These are phyloP conservation scores for Neotoxoptera formosana DNA, from an alignment of 1,140 invertebrate species.

Conservation along the genomic window DNA sequence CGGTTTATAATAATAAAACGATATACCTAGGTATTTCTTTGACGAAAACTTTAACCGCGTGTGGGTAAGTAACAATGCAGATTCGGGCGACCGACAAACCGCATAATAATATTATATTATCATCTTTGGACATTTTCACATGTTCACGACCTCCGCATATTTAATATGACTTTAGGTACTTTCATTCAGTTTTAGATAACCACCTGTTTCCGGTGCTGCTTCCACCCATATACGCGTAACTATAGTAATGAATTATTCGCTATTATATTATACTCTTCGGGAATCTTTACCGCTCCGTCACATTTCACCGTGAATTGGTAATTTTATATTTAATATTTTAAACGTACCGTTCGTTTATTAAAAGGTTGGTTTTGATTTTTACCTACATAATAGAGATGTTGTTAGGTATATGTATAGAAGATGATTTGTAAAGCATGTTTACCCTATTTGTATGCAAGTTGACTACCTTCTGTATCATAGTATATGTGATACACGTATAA, in stretches of 20 bases:
- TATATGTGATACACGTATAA: too few species aligned
- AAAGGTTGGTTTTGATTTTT: neutral
- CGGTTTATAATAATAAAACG: neutral
- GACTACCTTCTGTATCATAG: too few species aligned
- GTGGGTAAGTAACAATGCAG: neutral
- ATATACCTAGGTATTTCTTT: neutral
- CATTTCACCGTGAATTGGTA: neutral
- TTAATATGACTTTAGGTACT: neutral
- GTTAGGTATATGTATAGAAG: too few species aligned
- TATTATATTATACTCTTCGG: neutral
- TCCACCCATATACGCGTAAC: neutral
- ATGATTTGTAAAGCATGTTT: too few species aligned
- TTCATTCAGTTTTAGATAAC: neutral
- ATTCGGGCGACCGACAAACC: neutral
- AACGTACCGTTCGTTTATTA: neutral
- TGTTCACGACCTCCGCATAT: neutral
- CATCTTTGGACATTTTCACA: neutral
- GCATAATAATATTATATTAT: neutral
- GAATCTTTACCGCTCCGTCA: neutral
- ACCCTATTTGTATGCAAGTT: too few species aligned
- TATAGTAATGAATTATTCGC: neutral
- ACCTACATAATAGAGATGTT: neutral
- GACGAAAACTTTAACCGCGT: neutral
- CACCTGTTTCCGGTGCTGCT: neutral
- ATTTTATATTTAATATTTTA: neutral